phyloP scores from a whole-genome alignment of 1,140 invertebrate genomes.

The Apis florea region DNA sequence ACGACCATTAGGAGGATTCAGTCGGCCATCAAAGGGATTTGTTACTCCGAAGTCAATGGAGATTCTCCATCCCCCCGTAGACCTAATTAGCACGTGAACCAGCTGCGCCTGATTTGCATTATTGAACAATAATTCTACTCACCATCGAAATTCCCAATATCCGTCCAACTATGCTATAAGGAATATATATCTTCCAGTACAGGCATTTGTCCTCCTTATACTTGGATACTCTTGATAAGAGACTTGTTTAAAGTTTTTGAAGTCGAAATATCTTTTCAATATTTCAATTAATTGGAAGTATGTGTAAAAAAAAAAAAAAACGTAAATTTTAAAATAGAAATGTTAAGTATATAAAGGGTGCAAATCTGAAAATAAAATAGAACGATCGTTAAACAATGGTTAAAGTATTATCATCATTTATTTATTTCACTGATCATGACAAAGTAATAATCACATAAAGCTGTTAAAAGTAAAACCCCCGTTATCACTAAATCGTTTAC shows the following conservation, averaged over 20 bases:
- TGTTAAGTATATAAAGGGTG: no score
- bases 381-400: not conserved
- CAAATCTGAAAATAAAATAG: not conserved
- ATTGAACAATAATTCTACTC: conserved; percentile 20
- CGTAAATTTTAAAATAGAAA: no score
- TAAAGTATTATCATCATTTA: conserved; percentile 76
- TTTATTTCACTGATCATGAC: conserved; percentile 76
- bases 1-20: conserved; percentile 49
- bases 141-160: not conserved
- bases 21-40: conserved; percentile 33
- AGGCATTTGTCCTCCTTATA: not conserved
- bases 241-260: not conserved
- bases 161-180: no score
- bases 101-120: conserved; percentile 16
- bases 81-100: conserved; percentile 15
- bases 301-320: not conserved
- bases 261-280: no score
- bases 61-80: not conserved
- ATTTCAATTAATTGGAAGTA: not conserved
- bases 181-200: no score
- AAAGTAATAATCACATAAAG: conserved; percentile 78
- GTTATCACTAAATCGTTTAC: conserved; percentile 72
- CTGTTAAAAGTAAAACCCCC: conserved; percentile 74
- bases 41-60: conserved; percentile 20
- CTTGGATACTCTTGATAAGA: not conserved